These are phyloP conservation scores for Rotaria magnacalcarata DNA, from an alignment of 2,888 invertebrate genomes.

Conservation along the genomic window DNA sequence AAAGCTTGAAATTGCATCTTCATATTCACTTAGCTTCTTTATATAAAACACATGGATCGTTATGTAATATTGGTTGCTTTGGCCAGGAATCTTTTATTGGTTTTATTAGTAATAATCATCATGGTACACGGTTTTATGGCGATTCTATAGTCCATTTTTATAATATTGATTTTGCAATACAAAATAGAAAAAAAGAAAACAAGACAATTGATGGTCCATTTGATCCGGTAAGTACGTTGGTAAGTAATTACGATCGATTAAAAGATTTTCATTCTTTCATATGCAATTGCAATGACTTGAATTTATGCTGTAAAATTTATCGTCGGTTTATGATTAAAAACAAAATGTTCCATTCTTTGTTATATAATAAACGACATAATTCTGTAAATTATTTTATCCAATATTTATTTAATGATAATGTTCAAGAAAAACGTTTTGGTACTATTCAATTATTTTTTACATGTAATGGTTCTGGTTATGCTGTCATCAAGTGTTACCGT, in stretches of 20 bases:
- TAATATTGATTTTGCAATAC: too few species aligned
- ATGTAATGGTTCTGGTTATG: neutral
- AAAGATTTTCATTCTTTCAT: neutral
- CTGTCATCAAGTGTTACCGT: neutral
- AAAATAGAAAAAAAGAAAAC: neutral
- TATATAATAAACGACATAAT: neutral
- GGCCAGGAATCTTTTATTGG: too few species aligned
- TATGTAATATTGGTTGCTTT: too few species aligned
- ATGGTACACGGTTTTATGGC: too few species aligned
- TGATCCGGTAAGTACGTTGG: neutral
- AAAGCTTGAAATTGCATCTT: neutral
- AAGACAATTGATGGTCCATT: neutral
- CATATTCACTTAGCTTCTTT: neutral
- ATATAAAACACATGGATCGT: too few species aligned
- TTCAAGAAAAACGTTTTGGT: neutral
- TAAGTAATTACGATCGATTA: neutral
- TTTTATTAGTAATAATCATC: too few species aligned
- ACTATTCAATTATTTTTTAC: neutral
- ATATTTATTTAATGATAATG: neutral
- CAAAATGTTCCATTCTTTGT: neutral
- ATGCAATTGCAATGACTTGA: neutral
- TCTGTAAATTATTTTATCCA: neutral
- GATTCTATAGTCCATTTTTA: too few species aligned
- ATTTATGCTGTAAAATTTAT: neutral
- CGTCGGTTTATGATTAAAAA: neutral